These are phyloP conservation scores for Blastobasis lacticolella DNA, from an alignment of 2,888 invertebrate genomes.

Conservation along the genomic window DNA sequence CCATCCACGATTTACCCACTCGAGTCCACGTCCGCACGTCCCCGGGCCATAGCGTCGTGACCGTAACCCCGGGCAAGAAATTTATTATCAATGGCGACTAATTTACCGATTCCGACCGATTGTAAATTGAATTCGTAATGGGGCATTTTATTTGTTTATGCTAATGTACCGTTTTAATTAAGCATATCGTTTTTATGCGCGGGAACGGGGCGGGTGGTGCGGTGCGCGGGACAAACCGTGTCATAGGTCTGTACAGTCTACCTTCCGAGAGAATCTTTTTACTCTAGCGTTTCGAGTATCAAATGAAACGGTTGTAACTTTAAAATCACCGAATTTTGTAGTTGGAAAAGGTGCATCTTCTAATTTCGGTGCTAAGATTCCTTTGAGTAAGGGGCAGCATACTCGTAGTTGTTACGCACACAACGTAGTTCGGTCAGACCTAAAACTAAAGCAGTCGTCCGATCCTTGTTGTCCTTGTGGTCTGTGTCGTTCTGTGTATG, in stretches of 20 bases:
- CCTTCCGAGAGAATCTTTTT: too few species aligned
- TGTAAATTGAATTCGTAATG: conserved; percentile 74
- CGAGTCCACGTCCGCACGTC: conserved; percentile 1
- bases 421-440: too few species aligned
- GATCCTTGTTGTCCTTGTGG: too few species aligned
- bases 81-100: conserved; percentile 70
- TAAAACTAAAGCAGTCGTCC: too few species aligned
- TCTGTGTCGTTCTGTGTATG: too few species aligned
- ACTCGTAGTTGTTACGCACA: too few species aligned
- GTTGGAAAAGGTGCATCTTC: conserved; percentile 6
- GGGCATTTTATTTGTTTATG: conserved; percentile 73
- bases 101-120: conserved; percentile 66
- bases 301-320: too few species aligned
- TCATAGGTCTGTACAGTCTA: too few species aligned
- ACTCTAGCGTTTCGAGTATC: too few species aligned
- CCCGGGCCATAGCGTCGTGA: conserved; percentile 33
- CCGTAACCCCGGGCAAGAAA: conserved; percentile 45
- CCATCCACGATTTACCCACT: too few species aligned
- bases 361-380: conserved; percentile 26
- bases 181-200: not conserved
- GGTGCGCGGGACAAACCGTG: not conserved
- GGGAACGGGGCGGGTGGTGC: conserved; percentile 5
- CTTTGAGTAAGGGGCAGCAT: too few species aligned
- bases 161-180: conserved; percentile 66
- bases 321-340: too few species aligned